Conservation (phyloP, 2,888 invertebrate species). For the Acrobasis consociella region DNA sequence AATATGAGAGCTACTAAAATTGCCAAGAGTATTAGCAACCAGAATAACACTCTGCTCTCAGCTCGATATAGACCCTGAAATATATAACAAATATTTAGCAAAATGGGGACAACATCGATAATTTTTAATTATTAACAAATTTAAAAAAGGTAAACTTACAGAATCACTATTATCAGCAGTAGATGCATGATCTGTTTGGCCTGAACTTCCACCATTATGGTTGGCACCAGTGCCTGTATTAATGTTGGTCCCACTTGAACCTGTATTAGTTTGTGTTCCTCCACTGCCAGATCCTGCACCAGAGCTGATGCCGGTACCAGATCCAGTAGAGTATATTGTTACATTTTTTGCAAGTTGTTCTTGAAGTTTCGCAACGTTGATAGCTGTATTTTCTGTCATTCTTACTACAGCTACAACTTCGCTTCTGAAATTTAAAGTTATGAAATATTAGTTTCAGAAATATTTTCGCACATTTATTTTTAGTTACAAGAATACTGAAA, state of each 20-base stretch:
- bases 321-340: conserved; percentile 67
- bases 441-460: too few relatives aligned
- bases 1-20: conserved; percentile 88
- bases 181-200: conserved; percentile 49
- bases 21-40: conserved; percentile 90
- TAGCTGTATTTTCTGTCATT: conserved; percentile 85
- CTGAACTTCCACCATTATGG: conserved; percentile 24
- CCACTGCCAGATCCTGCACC: conserved; percentile 31
- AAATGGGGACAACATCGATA: too few relatives aligned
- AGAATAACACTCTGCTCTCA: conserved; percentile 88
- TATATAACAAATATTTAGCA: conserved; percentile 28
- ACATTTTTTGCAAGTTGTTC: conserved; percentile 81
- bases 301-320: conserved; percentile 42
- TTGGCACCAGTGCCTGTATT: not conserved
- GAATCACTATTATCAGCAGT: conserved; percentile 57
- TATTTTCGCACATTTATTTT: too few relatives aligned
- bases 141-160: conserved; percentile 45
- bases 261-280: conserved; percentile 24
- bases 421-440: conserved; percentile 77
- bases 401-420: conserved; percentile 88
- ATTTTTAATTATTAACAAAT: too few relatives aligned
- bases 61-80: conserved; percentile 88
- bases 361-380: conserved; percentile 88
- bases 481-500: too few relatives aligned
- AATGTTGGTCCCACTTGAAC: conserved; percentile 4